Evolutionary conservation across 2,888 invertebrate genomes (phyloP), one percentile per base, ranked within the genome.

Genomic region (Eretmocerus hayati): DNA sequence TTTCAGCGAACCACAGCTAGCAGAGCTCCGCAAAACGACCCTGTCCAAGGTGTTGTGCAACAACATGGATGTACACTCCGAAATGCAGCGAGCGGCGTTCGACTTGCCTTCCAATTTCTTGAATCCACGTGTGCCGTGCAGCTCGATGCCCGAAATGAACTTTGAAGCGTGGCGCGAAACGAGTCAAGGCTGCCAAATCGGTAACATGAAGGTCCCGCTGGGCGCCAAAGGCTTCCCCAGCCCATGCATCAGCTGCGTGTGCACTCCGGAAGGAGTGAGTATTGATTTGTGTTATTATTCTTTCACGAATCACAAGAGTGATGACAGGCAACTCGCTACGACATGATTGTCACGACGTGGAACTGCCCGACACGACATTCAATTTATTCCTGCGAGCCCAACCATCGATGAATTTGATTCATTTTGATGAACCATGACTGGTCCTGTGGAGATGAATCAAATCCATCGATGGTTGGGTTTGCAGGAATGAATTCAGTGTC

Each of bases 191-290:
- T 91, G 91, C 62, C 81, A 86, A 43, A 88, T 91, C 58, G 88
- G 87, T 2, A 87, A 83, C 36, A 78, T 85, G 23, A 83, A 84
- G 50, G 84, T 90, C 5, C 79, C 83, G 5, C 79, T 90, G 5
- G 90, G 91, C 1, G 86, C 87, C 55, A 86, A 88, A 0, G 87
- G 87, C 19, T 86, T 91, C 73, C 90, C 90, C 0, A 84, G 87
- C n/a, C 91, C 91, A 3, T 92, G 91, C 67, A 91, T 90, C 1
- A 89, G 89, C 46, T 92, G 91, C 65, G 84, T 90, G 50, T 92
- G 91, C 65, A 85, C 89, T 8, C 74, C 77, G 16, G 89, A 90
- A 73, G 91, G 91, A 65, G 90, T 90, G 74, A 82, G 82, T 78
- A 13, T n/a, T n/a, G n/a, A n/a, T n/a, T n/a, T n/a, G n/a, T n/a